These are phyloP conservation scores for Mactromeris polynyma DNA, from an alignment of 2,888 invertebrate species.

Conservation along the genomic window DNA sequence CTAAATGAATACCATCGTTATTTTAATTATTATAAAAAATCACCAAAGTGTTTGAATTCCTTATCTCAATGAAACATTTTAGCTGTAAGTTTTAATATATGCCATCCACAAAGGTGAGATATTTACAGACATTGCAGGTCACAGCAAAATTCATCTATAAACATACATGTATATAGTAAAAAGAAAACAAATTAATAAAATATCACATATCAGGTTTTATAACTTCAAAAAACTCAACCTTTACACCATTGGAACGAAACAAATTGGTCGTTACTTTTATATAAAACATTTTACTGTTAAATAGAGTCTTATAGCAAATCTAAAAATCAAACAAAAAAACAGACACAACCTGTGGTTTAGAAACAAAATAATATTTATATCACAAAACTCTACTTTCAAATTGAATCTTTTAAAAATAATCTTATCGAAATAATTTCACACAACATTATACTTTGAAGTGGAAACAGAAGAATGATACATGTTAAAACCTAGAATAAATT, in stretches of 20 bases:
- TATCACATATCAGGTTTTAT: slow-evolving; percentile 39
- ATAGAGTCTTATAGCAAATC: not conserved
- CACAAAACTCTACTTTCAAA: not conserved
- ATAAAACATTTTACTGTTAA: not conserved
- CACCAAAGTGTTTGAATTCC: not conserved
- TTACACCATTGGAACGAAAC: slow-evolving; percentile 2
- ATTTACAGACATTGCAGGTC: slow-evolving; percentile 49
- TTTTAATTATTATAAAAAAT: not conserved
- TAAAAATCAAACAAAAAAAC: not conserved
- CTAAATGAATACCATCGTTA: not conserved
- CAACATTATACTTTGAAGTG: not conserved
- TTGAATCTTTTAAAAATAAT: not conserved
- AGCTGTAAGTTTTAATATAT: not conserved
- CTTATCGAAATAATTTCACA: not conserved
- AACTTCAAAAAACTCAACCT: slow-evolving; percentile 1
- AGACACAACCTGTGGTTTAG: not conserved
- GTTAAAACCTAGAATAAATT: not conserved
- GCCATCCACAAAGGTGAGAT: slow-evolving; percentile 34
- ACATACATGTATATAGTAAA: slow-evolving; percentile 21
- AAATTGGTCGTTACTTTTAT: slow-evolving; percentile 19
- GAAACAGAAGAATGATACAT: not conserved
- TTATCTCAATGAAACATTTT: not conserved
- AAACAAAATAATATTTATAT: not conserved
- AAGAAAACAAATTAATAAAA: slow-evolving; percentile 32
- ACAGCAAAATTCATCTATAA: slow-evolving; percentile 49